Base-by-base conservation (phyloP, 2,888 invertebrate genomes). In the Tipula lateralis region DNA sequence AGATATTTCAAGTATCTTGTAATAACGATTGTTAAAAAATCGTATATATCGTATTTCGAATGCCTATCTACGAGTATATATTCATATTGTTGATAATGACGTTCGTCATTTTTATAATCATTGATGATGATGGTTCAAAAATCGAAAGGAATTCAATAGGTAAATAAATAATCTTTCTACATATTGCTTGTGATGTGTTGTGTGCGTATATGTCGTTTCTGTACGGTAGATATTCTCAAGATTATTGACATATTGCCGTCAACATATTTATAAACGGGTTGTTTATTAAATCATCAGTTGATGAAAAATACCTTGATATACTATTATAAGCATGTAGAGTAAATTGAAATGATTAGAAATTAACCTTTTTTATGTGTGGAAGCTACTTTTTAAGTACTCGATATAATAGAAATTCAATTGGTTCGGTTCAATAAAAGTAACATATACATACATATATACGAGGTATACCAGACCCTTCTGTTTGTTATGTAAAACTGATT, bases 71-170 rank as follows among this genome's bases (percentile, higher is more conserved):
- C 24, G n/a, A 3, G 1, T 44, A 44, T 16, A 50, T 50, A 16
- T 9, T 19, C 50, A 5, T 50, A 50, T 50, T 19, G 66, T 66
- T 66, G 66, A 66, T 66, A 66, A 66, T 66, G 66, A 66, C 66
- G 66, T 66, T 66, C 66, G n/a, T 66, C 66, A 66, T 66, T 66
- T 66, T 66, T 66, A 66, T 66, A 66, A 66, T 66, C 66, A 66
- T 66, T 66, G 66, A 24, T 66, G 66, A 66, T 66, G 66, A 66
- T 66, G 66, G 66, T 66, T 66, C 66, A 66, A 66, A 66, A 66
- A 66, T 66, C 24, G 66, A 66, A 66, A 24, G 66, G 66, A 66
- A 66, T 66, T 66, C 66, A 66, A 66, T 66, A 66, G 24, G 24
- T 66, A 66, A 66, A 66, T 66, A 66, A 66, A 66, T 66, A 66